Evolutionary conservation across 2,797 vertebrate species (phyloP).

Genomic region (Eremophila alpestris): DNA sequence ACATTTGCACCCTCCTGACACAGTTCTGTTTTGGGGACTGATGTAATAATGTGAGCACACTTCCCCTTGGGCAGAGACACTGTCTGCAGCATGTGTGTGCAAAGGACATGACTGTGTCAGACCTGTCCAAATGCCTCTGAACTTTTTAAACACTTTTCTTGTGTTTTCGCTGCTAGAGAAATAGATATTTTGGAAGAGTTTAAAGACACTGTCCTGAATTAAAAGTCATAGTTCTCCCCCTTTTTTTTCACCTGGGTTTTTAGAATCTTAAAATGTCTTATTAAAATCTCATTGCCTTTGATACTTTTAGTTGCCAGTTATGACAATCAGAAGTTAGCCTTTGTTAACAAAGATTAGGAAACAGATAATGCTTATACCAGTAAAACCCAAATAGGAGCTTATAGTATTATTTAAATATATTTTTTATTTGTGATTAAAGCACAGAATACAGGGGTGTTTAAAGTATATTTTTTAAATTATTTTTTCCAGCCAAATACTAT

Average conservation of each 20-base stretch:
- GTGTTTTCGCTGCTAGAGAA: neutral
- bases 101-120: neutral
- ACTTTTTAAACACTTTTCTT: neutral
- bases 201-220: neutral
- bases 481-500: constrained; percentile 90
- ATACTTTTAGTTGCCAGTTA: neutral
- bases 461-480: neutral
- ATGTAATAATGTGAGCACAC: rapidly evolving
- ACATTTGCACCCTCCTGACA: neutral
- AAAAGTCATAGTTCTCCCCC: neutral
- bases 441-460: neutral
- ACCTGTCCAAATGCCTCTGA: neutral
- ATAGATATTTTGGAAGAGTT: neutral
- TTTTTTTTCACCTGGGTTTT: neutral
- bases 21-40: neutral
- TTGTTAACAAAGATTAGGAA: neutral
- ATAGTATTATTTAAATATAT: neutral
- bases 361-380: neutral
- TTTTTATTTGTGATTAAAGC: neutral
- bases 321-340: neutral
- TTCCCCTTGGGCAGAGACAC: rapidly evolving
- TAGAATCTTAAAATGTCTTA: neutral
- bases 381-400: neutral
- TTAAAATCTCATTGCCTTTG: neutral
- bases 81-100: neutral